These are phyloP conservation scores for Polydrusus cervinus DNA, from an alignment of 2,888 invertebrate species.

Conservation along the genomic window DNA sequence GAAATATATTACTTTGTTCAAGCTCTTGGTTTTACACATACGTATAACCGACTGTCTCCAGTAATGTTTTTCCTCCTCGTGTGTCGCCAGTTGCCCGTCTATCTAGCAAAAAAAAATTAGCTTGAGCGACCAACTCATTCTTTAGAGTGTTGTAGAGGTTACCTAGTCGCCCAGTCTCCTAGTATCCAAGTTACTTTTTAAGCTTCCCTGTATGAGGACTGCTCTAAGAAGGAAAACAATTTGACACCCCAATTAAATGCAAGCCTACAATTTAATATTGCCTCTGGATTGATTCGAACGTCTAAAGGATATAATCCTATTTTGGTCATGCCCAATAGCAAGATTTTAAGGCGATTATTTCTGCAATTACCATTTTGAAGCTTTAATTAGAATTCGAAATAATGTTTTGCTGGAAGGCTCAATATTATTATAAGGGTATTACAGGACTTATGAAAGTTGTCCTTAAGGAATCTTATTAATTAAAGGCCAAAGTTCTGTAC, in stretches of 20 bases:
- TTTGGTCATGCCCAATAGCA: constrained; percentile 1
- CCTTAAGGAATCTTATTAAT: neutral
- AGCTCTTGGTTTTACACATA: too few relatives aligned
- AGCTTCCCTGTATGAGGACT: too few relatives aligned
- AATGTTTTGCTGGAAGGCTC: constrained; percentile 11
- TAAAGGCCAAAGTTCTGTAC: neutral
- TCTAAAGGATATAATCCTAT: constrained; percentile 6
- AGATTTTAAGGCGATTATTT: constrained; percentile 17
- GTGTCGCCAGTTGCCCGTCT: too few relatives aligned
- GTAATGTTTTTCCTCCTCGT: too few relatives aligned
- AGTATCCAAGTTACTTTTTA: too few relatives aligned
- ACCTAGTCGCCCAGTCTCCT: too few relatives aligned
- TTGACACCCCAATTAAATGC: neutral
- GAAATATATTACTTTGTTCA: too few relatives aligned
- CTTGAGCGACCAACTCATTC: too few relatives aligned
- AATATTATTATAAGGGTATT: constrained; percentile 3
- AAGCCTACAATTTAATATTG: neutral
- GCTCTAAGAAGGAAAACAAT: too few relatives aligned
- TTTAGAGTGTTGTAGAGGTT: too few relatives aligned
- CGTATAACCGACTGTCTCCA: too few relatives aligned
- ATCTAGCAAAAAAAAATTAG: too few relatives aligned
- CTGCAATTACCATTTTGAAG: constrained; percentile 12
- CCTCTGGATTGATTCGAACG: neutral
- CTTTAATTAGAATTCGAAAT: constrained; percentile 8
- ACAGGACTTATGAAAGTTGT: constrained; percentile 5